Conservation (phyloP, 2,797 vertebrate genomes). For the Neostethus bicornis region DNA sequence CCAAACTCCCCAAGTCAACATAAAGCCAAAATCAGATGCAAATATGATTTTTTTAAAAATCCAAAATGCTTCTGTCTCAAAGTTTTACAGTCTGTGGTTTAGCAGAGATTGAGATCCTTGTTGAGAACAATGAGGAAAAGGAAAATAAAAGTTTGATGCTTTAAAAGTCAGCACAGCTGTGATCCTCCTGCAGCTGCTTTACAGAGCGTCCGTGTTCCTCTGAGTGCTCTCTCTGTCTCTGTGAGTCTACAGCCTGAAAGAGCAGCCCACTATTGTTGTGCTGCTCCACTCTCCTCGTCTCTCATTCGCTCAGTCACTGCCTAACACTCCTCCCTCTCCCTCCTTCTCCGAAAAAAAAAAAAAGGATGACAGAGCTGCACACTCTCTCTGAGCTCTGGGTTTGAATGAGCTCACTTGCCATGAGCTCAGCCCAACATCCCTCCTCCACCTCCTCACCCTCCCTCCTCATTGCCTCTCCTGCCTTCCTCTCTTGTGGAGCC, state of each 20-base stretch:
- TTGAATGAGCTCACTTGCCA: constrained; percentile 86
- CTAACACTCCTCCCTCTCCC: constrained; percentile 67
- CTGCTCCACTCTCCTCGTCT: constrained; percentile 61
- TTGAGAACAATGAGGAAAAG: constrained; percentile 19
- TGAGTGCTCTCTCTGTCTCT: constrained; percentile 71
- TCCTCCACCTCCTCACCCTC: constrained; percentile 21
- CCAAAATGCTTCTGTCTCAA: constrained; percentile 47
- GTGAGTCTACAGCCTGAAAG: constrained; percentile 75
- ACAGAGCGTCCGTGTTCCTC: constrained; percentile 61
- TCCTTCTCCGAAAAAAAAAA: constrained; percentile 58
- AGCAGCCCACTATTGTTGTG: constrained; percentile 84
- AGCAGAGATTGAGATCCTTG: constrained; percentile 23
- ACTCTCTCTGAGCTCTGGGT: constrained; percentile 68
- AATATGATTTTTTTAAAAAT: constrained; percentile 61
- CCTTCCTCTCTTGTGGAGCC: constrained; percentile 76
- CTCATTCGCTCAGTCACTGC: constrained; percentile 62
- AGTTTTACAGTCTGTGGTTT: constrained; percentile 44
- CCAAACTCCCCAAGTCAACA: constrained; percentile 45
- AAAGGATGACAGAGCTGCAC: constrained; percentile 67
- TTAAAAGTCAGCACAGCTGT: constrained; percentile 49
- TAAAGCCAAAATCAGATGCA: constrained; percentile 40
- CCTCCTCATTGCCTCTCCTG: constrained; percentile 43
- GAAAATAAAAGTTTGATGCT: constrained; percentile 28
- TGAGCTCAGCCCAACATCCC: constrained; percentile 69
- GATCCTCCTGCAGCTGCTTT: constrained; percentile 65